A percentile compares a stretch with the other conserved stretches of the same genome.
Conservation (phyloP, 2,888 invertebrate genomes). For the Megastigmus dorsalis region DNA sequence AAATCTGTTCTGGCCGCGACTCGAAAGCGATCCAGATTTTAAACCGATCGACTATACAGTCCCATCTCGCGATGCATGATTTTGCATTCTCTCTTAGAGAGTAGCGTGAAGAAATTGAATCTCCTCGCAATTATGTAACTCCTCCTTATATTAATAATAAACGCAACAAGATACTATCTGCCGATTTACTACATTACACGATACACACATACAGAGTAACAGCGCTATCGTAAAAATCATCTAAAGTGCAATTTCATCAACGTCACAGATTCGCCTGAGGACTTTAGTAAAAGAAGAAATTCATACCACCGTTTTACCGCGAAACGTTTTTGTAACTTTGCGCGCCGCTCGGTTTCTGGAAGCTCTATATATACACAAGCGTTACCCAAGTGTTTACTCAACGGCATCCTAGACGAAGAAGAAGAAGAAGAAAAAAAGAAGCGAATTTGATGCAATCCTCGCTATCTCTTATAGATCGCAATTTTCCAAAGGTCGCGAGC, state of each 20-base stretch:
- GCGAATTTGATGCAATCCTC: neutral
- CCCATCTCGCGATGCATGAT: too few relatives aligned
- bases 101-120: too few relatives aligned
- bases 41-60: too few relatives aligned
- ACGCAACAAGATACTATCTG: too few relatives aligned
- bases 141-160: neutral
- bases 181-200: too few relatives aligned
- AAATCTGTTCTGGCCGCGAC: too few relatives aligned
- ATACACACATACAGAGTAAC: neutral
- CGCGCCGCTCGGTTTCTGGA: neutral
- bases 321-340: conserved; percentile 25
- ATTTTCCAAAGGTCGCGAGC: too few relatives aligned
- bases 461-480: neutral
- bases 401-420: too few relatives aligned
- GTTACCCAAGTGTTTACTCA: neutral
- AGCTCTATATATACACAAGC: neutral
- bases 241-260: neutral
- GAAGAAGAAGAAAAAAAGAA: too few relatives aligned
- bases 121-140: neutral
- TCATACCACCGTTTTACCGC: neutral
- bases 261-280: neutral
- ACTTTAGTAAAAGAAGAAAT: neutral
- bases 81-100: too few relatives aligned
- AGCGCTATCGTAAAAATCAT: neutral
- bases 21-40: too few relatives aligned